These are phyloP conservation scores for Orius insidiosus DNA, from an alignment of 1,140 invertebrate species.

Conservation along the genomic window DNA sequence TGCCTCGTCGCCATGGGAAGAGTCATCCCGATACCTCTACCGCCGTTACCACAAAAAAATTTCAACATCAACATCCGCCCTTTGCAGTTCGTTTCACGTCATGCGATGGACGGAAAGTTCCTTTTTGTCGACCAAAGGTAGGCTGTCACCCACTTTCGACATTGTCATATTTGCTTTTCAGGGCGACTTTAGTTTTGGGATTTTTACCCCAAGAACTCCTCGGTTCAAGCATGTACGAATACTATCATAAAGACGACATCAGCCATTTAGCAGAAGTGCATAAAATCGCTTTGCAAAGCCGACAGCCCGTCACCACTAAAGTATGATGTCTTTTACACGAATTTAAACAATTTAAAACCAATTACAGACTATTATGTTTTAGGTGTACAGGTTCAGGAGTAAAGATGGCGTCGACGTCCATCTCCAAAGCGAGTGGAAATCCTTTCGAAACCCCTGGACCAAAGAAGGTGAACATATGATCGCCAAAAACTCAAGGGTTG, in stretches of 20 bases:
- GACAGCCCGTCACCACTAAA: constrained; percentile 44
- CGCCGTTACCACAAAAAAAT: constrained; percentile 15
- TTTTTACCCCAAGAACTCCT: constrained; percentile 82
- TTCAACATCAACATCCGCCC: constrained; percentile 20
- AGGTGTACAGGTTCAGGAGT: constrained; percentile 59
- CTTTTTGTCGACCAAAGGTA: constrained; percentile 52
- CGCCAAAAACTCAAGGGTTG: constrained; percentile 60
- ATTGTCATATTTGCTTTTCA: constrained; percentile 26
- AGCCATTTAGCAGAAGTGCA: constrained; percentile 63
- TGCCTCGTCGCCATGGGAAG: constrained; percentile 72
- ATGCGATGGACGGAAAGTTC: constrained; percentile 41
- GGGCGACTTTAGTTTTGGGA: constrained; percentile 71
- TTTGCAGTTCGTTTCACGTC: constrained; percentile 39
- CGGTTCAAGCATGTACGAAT: constrained; percentile 86
- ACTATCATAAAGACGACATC: constrained; percentile 75
- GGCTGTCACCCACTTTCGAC: not conserved
- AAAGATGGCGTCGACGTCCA: constrained; percentile 56
- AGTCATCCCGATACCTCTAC: constrained; percentile 32
- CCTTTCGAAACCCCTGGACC: constrained; percentile 81
- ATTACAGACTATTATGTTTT: constrained; percentile 4
- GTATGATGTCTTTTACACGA: constrained; percentile 22
- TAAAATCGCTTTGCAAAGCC: constrained; percentile 54
- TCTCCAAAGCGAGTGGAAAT: constrained; percentile 67
- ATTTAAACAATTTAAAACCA: not conserved
- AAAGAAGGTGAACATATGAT: constrained; percentile 80